phyloP scores from a whole-genome alignment of 1,140 invertebrate species.

The Drosophila ananassae region DNA sequence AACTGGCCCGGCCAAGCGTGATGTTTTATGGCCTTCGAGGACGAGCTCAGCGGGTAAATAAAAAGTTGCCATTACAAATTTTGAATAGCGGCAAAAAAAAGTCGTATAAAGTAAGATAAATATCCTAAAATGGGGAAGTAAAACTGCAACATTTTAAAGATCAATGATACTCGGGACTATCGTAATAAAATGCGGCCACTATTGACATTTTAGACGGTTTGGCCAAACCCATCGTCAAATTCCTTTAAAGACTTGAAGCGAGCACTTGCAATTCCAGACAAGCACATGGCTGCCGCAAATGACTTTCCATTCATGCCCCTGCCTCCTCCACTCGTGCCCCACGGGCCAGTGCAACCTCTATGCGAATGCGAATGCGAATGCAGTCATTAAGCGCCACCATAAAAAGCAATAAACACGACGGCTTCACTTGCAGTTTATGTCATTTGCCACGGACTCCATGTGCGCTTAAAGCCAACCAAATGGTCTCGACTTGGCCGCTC shows the following conservation, averaged over 20 bases:
- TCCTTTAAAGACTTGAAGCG: neutral
- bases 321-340: neutral
- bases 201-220: neutral
- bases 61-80: conserved; percentile 56
- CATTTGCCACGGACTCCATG: conserved; percentile 60
- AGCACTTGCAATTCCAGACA: neutral
- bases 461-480: conserved; percentile 64
- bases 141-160: conserved; percentile 5
- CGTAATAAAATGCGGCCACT: neutral
- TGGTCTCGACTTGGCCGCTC: conserved; percentile 23
- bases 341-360: conserved; percentile 2
- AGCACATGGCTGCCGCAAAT: conserved; percentile 12
- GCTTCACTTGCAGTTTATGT: conserved; percentile 69
- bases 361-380: conserved; percentile 34
- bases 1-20: conserved; percentile 28
- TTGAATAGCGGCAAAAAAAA: conserved; percentile 14
- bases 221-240: neutral
- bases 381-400: conserved; percentile 72
- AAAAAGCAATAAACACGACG: conserved; percentile 76
- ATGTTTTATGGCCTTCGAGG: conserved; percentile 57
- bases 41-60: conserved; percentile 56
- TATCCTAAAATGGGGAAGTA: conserved; percentile 11
- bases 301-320: neutral
- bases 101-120: conserved; percentile 26
- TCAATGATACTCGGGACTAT: neutral